These are phyloP conservation scores for Paramormyrops kingsleyae DNA, from an alignment of 2,113 vertebrate species.

Conservation along the genomic window DNA sequence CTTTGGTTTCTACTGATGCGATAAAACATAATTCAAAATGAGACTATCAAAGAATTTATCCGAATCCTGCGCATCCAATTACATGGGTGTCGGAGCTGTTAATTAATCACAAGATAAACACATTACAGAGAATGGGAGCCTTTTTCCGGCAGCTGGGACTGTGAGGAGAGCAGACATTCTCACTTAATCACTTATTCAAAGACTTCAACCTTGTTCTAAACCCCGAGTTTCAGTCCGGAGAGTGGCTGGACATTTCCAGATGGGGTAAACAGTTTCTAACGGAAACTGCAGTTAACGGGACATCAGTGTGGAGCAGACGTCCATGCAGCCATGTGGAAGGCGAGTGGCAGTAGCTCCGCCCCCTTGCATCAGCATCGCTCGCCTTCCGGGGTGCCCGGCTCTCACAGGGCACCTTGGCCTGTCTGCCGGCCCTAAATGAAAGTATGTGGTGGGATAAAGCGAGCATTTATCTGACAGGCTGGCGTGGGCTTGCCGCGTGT, in stretches of 20 bases:
- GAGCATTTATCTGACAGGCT: background rate
- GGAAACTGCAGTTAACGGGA: background rate
- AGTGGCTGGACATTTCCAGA: background rate
- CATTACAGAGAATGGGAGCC: constrained; percentile 16
- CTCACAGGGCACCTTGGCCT: background rate
- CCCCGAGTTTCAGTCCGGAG: constrained; percentile 14
- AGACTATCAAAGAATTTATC: constrained; percentile 26
- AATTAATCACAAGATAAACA: constrained; percentile 27
- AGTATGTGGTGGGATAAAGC: constrained; percentile 3
- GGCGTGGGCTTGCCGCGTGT: background rate
- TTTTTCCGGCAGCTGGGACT: background rate
- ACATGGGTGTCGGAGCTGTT: constrained; percentile 21
- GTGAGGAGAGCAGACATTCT: constrained; percentile 19
- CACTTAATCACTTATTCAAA: constrained; percentile 22
- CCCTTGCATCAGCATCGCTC: background rate
- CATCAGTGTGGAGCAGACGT: background rate
- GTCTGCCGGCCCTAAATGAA: background rate
- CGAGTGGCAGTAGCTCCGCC: background rate
- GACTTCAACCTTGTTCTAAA: constrained; percentile 15
- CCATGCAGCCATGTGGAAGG: background rate
- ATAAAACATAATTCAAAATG: constrained; percentile 23
- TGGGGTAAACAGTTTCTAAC: background rate
- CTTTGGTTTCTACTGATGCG: constrained; percentile 14
- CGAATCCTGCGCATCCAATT: constrained; percentile 18
- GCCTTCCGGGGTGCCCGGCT: background rate